Evolutionary conservation across 2,888 invertebrate species (phyloP).

Genomic region (Troides oblongomaculatus): DNA sequence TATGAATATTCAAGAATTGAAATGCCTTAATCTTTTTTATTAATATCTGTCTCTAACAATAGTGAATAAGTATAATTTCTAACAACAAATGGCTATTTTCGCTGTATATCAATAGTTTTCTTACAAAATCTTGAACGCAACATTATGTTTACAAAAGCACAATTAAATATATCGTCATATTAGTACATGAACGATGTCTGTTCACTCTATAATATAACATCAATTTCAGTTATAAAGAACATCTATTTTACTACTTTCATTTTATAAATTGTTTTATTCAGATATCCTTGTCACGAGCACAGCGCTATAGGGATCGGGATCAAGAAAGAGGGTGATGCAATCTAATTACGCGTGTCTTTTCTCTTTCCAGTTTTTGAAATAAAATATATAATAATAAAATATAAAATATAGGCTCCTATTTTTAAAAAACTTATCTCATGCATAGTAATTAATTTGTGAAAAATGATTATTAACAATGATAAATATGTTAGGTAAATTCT

Average conservation of each 20-base stretch:
- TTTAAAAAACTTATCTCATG: neutral
- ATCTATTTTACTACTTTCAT: constrained; percentile 14
- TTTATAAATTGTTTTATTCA: constrained; percentile 39
- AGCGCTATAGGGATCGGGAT: constrained; percentile 48
- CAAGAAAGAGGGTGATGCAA: constrained; percentile 49
- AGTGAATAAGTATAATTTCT: no score
- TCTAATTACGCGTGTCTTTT: constrained; percentile 47
- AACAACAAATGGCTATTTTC: no score
- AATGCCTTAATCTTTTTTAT: no score
- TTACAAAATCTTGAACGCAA: no score
- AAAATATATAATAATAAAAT: neutral
- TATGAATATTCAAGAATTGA: no score
- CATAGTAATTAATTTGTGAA: neutral
- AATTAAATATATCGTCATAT: no score
- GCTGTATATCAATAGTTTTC: no score
- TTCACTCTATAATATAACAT: no score
- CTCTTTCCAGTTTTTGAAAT: constrained; percentile 31
- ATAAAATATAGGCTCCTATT: constrained; percentile 6
- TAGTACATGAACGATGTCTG: no score
- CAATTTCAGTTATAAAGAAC: neutral
- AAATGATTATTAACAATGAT: neutral
- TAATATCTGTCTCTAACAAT: no score
- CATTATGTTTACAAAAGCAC: no score
- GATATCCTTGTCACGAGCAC: constrained; percentile 46
- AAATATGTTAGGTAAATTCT: neutral